Evolutionary conservation across 1,140 invertebrate genomes (phyloP).

Genomic region (Saccostrea cuccullata): DNA sequence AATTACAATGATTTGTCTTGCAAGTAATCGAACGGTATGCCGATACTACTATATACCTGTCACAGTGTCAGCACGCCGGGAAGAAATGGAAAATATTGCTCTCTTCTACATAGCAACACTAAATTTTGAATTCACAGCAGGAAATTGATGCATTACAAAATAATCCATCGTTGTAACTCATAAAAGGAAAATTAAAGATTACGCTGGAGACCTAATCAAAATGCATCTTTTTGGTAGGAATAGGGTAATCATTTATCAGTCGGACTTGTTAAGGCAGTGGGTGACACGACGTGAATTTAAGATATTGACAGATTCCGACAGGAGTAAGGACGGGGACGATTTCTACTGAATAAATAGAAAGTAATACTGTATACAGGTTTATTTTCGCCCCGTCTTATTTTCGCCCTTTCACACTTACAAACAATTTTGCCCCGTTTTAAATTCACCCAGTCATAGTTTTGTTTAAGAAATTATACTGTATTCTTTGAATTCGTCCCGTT

Average conservation of each 20-base stretch:
- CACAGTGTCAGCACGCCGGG: not conserved
- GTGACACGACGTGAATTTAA: not conserved
- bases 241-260: not conserved
- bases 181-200: not conserved
- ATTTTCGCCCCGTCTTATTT: too few species aligned
- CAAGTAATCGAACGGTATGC: not conserved
- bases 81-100: not conserved
- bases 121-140: not conserved
- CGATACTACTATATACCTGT: not conserved
- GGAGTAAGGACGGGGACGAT: not conserved
- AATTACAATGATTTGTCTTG: too few species aligned
- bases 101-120: not conserved
- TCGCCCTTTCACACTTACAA: too few species aligned
- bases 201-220: not conserved
- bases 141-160: constrained; percentile 6
- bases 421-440: too few species aligned
- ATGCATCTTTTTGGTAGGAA: not conserved
- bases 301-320: not conserved
- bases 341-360: not conserved
- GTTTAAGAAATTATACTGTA: too few species aligned
- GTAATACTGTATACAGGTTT: too few species aligned
- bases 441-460: too few species aligned
- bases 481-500: too few species aligned
- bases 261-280: not conserved
- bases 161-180: not conserved